Evolutionary conservation across 2,797 vertebrate genomes (phyloP), one percentile per base, ranked within the genome.

Genomic region (Epinephelus awoara): DNA sequence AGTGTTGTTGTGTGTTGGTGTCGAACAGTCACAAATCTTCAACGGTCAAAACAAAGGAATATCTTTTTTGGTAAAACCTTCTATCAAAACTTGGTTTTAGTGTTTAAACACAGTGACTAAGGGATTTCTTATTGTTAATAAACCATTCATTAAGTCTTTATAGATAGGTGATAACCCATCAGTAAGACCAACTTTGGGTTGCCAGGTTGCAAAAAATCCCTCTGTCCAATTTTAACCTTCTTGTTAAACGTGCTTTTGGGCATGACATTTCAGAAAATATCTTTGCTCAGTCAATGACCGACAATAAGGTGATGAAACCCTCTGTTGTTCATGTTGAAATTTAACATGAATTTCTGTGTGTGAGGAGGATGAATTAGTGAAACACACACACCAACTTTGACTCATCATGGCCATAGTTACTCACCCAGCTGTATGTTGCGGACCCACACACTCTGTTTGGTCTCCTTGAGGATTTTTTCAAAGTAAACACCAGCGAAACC

Each of bases 401-500:
- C n/a, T 29, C 50, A 42, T 50, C 5, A 55, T n/a, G 1, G 44
- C 21, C 29, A 8, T 2, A 27, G 3, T 52, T 11, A 72, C 93
- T 89, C 87, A 99, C 98, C 98, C 64, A 99, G 96, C 88, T 99
- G 98, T 88, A 99, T 98, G 89, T 99, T 99, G 79, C 98, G 95
- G 89, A 99, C 95, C 98, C 98, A 99, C 62, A 99, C 96, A 19
- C 98, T 98, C 83, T 99, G 98, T 72, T 98, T 98, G 1, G 96
- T 98, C 94, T 97, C 97, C 89, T 99, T 99, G 55, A 99, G 96
- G 83, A 99, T 99, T 90, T 98, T 99, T 93, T 99, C 98, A 93
- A 99, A 99, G 94, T 99, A 99, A 89, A 99, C 98, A 0, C 98
- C 98, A 38, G 98, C 98, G 70, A 99, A 99, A 78, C 98, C 98